These are phyloP conservation scores for Isichthys henryi DNA, from an alignment of 2,113 vertebrate species.

Conservation along the genomic window DNA sequence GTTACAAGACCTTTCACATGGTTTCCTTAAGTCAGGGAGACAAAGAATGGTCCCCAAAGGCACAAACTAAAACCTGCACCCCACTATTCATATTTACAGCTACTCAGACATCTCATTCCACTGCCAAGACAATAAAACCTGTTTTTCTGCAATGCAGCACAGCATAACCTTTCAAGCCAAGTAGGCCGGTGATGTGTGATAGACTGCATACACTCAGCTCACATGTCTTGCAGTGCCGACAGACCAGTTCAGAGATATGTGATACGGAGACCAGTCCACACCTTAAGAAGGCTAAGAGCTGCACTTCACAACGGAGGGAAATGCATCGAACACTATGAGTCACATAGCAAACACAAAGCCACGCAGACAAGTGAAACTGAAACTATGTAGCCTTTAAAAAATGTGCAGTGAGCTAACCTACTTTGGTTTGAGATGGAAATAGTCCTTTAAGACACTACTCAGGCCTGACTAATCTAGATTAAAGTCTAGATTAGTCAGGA, in stretches of 20 bases:
- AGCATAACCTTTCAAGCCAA: neutral
- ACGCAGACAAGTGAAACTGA: neutral
- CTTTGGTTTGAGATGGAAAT: neutral
- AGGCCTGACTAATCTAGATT: neutral
- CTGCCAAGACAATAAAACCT: neutral
- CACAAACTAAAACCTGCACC: neutral
- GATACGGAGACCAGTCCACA: neutral
- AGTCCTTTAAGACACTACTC: neutral
- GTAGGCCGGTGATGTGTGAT: neutral
- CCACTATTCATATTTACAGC: neutral
- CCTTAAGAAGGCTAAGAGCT: neutral
- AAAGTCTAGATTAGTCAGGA: no score
- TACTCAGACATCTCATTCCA: neutral
- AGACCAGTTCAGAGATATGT: neutral
- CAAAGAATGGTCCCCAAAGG: neutral
- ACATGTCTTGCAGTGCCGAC: neutral
- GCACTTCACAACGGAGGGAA: neutral
- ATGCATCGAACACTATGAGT: neutral
- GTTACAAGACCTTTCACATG: neutral
- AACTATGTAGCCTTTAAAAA: neutral
- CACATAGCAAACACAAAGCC: neutral
- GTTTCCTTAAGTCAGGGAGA: neutral
- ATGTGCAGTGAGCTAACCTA: neutral
- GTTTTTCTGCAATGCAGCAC: neutral
- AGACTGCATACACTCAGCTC: neutral